phyloP scores from a whole-genome alignment of 2,888 invertebrate genomes.

The Yponomeuta plumbellus region DNA sequence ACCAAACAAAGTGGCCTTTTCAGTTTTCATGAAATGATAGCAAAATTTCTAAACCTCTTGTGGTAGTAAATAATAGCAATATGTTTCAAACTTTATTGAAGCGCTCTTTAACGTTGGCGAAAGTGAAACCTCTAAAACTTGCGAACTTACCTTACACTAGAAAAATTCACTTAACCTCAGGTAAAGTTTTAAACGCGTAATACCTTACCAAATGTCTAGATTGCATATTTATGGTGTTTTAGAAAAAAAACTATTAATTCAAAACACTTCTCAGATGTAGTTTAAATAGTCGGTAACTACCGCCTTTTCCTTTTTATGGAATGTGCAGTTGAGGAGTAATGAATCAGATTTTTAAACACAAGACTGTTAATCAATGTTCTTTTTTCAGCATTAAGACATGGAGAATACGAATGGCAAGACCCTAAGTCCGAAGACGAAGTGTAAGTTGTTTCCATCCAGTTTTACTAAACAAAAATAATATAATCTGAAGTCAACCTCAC shows the following conservation, averaged over 20 bases:
- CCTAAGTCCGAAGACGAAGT: conserved; percentile 93
- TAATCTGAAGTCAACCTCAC: too few species aligned
- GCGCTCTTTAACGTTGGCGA: conserved; percentile 18
- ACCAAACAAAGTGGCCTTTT: too few species aligned
- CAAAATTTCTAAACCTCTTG: too few species aligned
- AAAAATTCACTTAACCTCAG: conserved; percentile 42
- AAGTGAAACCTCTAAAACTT: conserved; percentile 26
- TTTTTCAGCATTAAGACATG: conserved; percentile 77
- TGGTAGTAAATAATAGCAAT: not conserved
- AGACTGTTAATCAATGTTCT: conserved; percentile 16
- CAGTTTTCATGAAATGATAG: too few species aligned
- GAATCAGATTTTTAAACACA: too few species aligned
- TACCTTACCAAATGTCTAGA: conserved; percentile 16
- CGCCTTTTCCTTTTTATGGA: too few species aligned
- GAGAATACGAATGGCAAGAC: conserved; percentile 95
- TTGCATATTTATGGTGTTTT: conserved; percentile 15
- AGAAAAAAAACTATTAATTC: too few species aligned
- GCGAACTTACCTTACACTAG: conserved; percentile 29
- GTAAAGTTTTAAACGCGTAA: conserved; percentile 29
- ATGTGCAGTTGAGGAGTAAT: too few species aligned
- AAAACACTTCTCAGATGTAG: too few species aligned
- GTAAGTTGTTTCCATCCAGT: conserved; percentile 73
- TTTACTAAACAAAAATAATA: too few species aligned
- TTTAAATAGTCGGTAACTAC: too few species aligned
- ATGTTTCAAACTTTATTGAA: conserved; percentile 19